Conservation (phyloP, 53 echinoderm and acorn worm genomes). For the Holothuria leucospilota region DNA sequence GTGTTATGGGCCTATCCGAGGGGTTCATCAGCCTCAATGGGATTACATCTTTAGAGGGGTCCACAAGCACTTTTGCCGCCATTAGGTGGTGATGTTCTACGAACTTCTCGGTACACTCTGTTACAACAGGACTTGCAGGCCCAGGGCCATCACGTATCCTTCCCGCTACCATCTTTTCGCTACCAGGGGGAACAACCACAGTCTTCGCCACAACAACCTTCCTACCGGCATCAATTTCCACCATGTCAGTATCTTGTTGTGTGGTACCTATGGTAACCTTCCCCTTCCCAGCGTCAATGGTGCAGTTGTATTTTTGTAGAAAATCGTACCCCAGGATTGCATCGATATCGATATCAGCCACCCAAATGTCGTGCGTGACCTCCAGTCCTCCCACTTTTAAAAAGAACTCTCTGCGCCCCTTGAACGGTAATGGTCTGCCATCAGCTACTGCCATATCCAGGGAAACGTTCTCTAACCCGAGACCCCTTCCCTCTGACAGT, state of each 20-base stretch:
- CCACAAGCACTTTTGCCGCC: too few species aligned
- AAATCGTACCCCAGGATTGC: too few species aligned
- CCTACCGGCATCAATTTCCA: constrained; percentile 5
- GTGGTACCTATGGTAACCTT: neutral
- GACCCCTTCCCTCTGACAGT: neutral
- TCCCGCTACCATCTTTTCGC: constrained; percentile 14
- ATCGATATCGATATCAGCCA: too few species aligned
- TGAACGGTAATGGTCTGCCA: too few species aligned
- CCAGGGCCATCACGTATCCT: too few species aligned
- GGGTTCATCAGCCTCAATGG: constrained; percentile 19
- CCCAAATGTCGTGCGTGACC: neutral
- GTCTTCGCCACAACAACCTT: constrained; percentile 12
- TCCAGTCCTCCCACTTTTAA: constrained; percentile 9
- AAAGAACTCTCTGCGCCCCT: neutral
- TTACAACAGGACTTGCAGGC: neutral
- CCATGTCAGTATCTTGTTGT: neutral
- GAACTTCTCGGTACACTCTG: constrained; percentile 10
- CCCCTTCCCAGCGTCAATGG: too few species aligned
- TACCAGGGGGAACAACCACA: constrained; percentile 42
- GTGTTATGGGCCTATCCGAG: neutral
- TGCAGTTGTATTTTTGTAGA: neutral
- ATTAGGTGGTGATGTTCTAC: too few species aligned
- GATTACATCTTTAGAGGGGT: too few species aligned
- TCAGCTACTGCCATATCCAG: neutral
- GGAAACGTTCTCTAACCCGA: neutral